These are phyloP conservation scores for Philaenus spumarius DNA, from an alignment of 1,140 invertebrate genomes.

Conservation along the genomic window DNA sequence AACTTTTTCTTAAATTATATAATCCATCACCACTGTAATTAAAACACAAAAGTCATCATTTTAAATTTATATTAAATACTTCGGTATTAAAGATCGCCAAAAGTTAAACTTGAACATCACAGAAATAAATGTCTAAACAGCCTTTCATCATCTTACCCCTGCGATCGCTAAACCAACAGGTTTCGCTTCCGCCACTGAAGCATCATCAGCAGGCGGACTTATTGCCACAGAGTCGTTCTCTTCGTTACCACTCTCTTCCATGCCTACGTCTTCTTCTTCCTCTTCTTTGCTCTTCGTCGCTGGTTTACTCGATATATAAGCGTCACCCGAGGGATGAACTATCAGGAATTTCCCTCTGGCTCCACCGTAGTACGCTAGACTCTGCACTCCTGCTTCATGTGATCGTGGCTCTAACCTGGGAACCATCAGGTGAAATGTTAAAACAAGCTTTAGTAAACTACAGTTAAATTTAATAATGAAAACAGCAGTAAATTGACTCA, in stretches of 20 bases:
- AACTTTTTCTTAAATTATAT: too few relatives aligned
- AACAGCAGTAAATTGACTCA: too few relatives aligned
- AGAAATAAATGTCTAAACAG: neutral
- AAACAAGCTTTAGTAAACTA: too few relatives aligned
- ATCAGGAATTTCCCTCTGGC: conserved; percentile 54
- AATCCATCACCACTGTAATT: too few relatives aligned
- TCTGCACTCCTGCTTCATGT: conserved; percentile 4
- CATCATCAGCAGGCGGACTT: conserved; percentile 45
- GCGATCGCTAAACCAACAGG: conserved; percentile 53
- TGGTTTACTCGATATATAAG: conserved; percentile 41
- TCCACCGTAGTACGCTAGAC: conserved; percentile 56
- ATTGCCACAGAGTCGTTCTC: conserved; percentile 35
- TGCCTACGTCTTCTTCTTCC: conserved; percentile 40
- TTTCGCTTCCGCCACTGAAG: conserved; percentile 60
- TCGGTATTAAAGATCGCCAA: too few relatives aligned
- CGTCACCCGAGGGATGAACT: conserved; percentile 45
- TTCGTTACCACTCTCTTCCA: conserved; percentile 25
- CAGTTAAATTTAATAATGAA: too few relatives aligned
- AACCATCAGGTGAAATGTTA: too few relatives aligned
- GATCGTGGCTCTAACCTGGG: too few relatives aligned
- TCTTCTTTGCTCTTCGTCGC: conserved; percentile 18
- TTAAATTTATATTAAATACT: too few relatives aligned
- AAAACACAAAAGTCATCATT: too few relatives aligned
- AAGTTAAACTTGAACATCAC: too few relatives aligned
- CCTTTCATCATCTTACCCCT: conserved; percentile 28